Percentiles rank a stretch among this genome's conserved stretches.
Evolutionary conservation across 2,888 invertebrate species (phyloP).

Genomic region (Agriotes lineatus): DNA sequence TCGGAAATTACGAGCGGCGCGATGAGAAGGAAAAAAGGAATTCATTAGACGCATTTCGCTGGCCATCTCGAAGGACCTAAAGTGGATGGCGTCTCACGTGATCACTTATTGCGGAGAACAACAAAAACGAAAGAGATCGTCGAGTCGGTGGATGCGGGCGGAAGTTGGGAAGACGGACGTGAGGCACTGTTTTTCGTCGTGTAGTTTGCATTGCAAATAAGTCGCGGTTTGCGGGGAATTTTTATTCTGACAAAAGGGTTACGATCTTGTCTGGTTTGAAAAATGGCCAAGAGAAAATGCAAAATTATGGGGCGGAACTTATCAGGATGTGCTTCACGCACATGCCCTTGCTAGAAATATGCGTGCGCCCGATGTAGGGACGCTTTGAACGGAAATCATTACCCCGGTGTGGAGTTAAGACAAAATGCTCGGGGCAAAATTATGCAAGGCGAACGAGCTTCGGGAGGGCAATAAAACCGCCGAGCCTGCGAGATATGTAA

Average conservation of each 20-base stretch:
- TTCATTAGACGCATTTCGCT: conserved; percentile 17
- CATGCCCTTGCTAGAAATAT: conserved; percentile 9
- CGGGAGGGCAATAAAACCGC: conserved; percentile 18
- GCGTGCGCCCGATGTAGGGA: conserved; percentile 6
- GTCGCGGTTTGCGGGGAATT: conserved; percentile 35
- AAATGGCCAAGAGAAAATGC: conserved; percentile 35
- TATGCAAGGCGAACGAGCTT: conserved; percentile 7
- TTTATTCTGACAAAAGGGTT: conserved; percentile 41
- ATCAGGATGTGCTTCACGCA: conserved; percentile 26
- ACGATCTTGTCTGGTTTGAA: conserved; percentile 26
- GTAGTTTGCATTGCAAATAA: conserved; percentile 43
- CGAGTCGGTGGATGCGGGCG: conserved; percentile 22
- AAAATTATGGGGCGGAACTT: conserved; percentile 34
- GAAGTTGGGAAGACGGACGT: conserved; percentile 35
- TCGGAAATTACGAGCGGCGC: neutral
- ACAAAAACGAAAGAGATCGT: conserved; percentile 26
- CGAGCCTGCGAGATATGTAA: conserved; percentile 14
- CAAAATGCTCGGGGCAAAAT: conserved; percentile 15
- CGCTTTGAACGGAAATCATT: conserved; percentile 22
- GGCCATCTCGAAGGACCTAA: conserved; percentile 3
- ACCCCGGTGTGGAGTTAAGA: conserved; percentile 10
- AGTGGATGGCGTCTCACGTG: conserved; percentile 8
- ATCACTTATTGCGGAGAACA: conserved; percentile 21
- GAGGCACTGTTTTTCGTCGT: conserved; percentile 36
- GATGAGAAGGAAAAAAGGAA: conserved; percentile 8